Base-by-base conservation (phyloP, 2,888 invertebrate genomes). In the Calameuta idolon region DNA sequence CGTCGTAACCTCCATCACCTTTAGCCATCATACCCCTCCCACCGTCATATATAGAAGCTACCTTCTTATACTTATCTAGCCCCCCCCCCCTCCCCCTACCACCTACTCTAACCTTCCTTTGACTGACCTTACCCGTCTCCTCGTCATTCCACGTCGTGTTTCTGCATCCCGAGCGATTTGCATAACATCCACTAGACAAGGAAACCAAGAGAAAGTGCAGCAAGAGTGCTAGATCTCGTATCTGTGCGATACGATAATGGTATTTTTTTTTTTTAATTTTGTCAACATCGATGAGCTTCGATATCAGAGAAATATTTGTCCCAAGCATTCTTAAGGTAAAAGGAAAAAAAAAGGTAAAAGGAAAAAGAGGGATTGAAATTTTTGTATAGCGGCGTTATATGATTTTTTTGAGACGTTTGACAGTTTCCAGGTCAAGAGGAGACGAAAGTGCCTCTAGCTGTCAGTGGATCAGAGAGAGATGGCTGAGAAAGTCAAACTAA, bases 111-210 rank as follows among this genome's bases (percentile, higher is more conserved):
- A 86, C 84, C 86, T 85, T 85, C 86, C 85, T 87, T 79, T 69
- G 76, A 81, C n/a, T 85, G 86, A 86, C 87, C 86, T 86, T 87
- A 87, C 86, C 83, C 80, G 85, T 82, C 81, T 83, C 80, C 83
- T 85, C 82, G 78, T 86, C 83, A 84, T 85, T 84, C 84, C 82
- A 77, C 79, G 77, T 79, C 77, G 78, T 77, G 69, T 77, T 31
- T 31, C 55, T 79, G 71, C 71, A 74, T 77, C 55, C 75, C 73
- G 55, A 33, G 55, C 79, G 78, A 87, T 87, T 86, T 87, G 83
- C 86, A 84, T 86, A 86, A 83, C 55, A 55, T 55, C 23, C 23
- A 55, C 23, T 55, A 55, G 83, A 82, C 78, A 81, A 73, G 82
- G 80, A 83, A 79, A 79, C 76, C 80, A 84, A 75, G 84, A 77